Evolutionary conservation across 2,113 vertebrate species (phyloP).

Genomic region (Synchiropus splendidus): DNA sequence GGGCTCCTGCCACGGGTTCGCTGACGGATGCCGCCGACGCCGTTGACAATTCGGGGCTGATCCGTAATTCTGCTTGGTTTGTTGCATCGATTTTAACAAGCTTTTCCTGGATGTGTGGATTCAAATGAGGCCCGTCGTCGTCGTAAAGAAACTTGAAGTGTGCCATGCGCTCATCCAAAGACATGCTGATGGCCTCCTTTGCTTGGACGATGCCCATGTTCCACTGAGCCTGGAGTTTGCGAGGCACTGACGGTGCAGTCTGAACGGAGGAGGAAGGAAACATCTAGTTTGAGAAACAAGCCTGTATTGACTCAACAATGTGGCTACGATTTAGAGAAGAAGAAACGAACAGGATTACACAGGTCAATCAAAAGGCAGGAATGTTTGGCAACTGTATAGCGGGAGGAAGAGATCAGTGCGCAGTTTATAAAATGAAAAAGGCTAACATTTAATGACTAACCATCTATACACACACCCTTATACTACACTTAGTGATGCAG

Average conservation of each 20-base stretch:
- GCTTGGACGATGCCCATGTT: constrained; percentile 82
- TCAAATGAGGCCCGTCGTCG: constrained; percentile 77
- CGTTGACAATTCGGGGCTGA: constrained; percentile 19
- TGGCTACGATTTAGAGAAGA: not conserved
- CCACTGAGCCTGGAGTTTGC: constrained; percentile 85
- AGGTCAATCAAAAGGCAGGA: too few species aligned
- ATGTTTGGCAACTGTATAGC: too few species aligned
- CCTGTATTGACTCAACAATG: not conserved
- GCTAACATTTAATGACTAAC: too few species aligned
- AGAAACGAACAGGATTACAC: too few species aligned
- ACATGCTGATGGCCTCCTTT: constrained; percentile 75
- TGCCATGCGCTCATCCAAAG: constrained; percentile 71
- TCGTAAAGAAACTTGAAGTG: constrained; percentile 84
- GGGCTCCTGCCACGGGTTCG: constrained; percentile 1
- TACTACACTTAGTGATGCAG: too few species aligned
- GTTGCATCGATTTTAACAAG: constrained; percentile 24
- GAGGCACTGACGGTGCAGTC: constrained; percentile 73
- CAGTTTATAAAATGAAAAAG: too few species aligned
- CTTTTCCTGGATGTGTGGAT: constrained; percentile 70
- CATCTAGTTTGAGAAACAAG: too few species aligned
- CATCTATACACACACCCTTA: too few species aligned
- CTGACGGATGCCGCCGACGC: constrained; percentile 2
- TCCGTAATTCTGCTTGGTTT: constrained; percentile 15
- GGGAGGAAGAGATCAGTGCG: too few species aligned
- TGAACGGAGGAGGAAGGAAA: constrained; percentile 26